Conservation (phyloP, 2,113 vertebrate species). For the Cryptomyrus ogoouensis region DNA sequence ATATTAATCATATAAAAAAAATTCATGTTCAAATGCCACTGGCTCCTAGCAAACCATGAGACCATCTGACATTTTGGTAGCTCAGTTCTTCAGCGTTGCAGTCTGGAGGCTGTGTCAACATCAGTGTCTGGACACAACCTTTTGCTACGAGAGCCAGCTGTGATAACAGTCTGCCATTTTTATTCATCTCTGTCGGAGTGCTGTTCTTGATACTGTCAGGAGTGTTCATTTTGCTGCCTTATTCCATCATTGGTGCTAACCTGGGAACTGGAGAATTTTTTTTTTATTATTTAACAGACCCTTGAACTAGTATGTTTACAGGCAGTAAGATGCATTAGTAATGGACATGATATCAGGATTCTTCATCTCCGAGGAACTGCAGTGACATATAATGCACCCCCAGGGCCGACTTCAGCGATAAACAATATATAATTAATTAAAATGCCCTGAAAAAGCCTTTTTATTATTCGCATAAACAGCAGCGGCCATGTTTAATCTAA, state of each 20-base stretch:
- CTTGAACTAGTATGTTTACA: not conserved
- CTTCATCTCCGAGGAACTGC: not conserved
- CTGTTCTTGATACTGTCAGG: not conserved
- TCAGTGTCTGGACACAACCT: not conserved
- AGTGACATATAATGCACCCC: not conserved
- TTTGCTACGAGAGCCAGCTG: not conserved
- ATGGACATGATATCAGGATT: not conserved
- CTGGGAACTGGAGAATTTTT: not conserved
- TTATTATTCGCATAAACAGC: conserved; percentile 9
- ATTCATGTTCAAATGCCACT: not conserved
- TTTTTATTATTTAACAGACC: not conserved
- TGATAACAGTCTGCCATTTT: not conserved
- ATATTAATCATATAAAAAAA: not conserved
- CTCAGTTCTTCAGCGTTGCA: not conserved
- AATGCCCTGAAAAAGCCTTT: not conserved
- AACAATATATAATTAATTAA: conserved; percentile 2
- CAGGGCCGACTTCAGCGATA: not conserved
- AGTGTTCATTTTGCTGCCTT: too few species aligned
- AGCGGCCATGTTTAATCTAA: not conserved
- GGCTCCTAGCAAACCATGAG: not conserved
- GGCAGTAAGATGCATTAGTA: not conserved
- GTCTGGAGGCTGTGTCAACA: not conserved
- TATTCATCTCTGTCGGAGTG: not conserved
- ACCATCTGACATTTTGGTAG: not conserved
- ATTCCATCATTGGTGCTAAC: too few species aligned